These are phyloP conservation scores for Acrossocheilus fasciatus DNA, from an alignment of 2,797 vertebrate species.

Conservation along the genomic window DNA sequence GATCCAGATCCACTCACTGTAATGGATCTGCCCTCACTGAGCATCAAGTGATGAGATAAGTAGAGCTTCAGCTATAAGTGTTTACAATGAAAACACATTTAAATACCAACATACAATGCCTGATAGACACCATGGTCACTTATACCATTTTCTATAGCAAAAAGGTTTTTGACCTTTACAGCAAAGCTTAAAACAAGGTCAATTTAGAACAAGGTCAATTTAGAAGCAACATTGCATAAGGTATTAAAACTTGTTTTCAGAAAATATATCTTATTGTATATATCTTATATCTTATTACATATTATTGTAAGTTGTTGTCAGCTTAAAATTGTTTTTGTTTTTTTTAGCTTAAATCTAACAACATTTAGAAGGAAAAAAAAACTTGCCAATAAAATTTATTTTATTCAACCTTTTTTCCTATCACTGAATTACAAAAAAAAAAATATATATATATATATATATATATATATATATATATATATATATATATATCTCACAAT, in stretches of 20 bases:
- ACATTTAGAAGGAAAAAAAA: not conserved
- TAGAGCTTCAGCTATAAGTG: not conserved
- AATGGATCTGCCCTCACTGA: slow-evolving; percentile 2
- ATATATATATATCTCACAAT: no score
- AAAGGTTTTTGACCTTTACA: not conserved
- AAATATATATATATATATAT: no score
- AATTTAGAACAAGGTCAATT: not conserved
- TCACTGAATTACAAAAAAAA: not conserved
- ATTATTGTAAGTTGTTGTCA: not conserved
- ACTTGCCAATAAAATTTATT: not conserved
- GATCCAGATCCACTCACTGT: not conserved
- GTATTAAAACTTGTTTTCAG: not conserved
- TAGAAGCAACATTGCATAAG: not conserved
- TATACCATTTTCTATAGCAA: not conserved
- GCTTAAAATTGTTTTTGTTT: no score
- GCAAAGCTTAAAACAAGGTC: not conserved
- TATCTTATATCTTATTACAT: no score
- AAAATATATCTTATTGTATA: not conserved
- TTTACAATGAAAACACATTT: not conserved
- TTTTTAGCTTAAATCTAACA: not conserved
- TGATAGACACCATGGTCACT: no score
- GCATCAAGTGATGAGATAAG: slow-evolving; percentile 5
- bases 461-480: no score
- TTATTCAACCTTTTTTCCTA: not conserved
- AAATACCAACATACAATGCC: not conserved